Evolutionary conservation across 2,888 invertebrate genomes (phyloP), one percentile per base, ranked within the genome.

Genomic region (Sycophila texana): DNA sequence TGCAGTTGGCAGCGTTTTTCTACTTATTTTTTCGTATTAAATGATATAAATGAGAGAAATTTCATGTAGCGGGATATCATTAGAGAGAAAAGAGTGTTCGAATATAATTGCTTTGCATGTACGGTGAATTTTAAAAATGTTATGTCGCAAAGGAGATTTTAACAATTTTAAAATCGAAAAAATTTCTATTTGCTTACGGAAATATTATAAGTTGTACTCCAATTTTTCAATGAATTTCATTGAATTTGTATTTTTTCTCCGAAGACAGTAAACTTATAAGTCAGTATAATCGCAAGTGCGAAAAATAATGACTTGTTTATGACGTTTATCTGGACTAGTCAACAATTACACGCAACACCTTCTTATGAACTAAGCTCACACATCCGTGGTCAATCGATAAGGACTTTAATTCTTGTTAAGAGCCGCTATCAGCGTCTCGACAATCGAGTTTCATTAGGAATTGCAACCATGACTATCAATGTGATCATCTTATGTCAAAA

Each of bases 271-370:
- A 39, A 39, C 10, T 1, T 10, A 39, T 39, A 39, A 47, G 26
- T 30, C n/a, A 30, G 4, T 18, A 26, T 26, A 55, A 65, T 65
- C 47, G 65, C 65, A 22, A 66, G 65, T 57, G 10, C 53, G 65
- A 74, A 66, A 65, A 66, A 74, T 74, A 65, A 20, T 39, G 20
- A 57, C 65, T 74, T 74, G 74, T 66, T 74, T 74, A 74, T 66
- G 65, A 13, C 39, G n/a, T 16, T 74, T 74, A 74, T 74, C 65
- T 65, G 1, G 57, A 22, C 22, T 74, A 57, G 16, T 65, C 57
- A 74, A 65, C 63, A 53, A 65, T 74, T 22, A 30, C 18, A 3
- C n/a, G 14, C 18, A 51, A n/a, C 16, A 13, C 30, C 16, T 30
- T 26, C 51, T 26, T 26, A 49, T 61, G 39, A 51, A 61, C 13